A percentile compares a stretch with the other conserved stretches of the same genome.
phyloP scores from a whole-genome alignment of 2,888 invertebrate species.

The Adelognathus sp. region DNA sequence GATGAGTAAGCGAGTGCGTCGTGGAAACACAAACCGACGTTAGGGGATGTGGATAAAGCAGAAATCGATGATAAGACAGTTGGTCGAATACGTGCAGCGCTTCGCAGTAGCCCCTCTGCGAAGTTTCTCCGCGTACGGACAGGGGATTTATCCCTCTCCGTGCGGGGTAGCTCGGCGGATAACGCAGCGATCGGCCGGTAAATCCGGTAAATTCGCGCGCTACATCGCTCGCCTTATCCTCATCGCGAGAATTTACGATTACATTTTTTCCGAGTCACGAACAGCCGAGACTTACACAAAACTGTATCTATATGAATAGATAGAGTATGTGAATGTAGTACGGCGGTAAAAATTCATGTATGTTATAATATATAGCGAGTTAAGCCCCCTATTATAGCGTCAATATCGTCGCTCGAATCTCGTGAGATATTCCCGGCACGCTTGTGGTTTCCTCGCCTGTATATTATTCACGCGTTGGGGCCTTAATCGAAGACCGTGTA shows the following conservation, averaged over 20 bases:
- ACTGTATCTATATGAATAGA: background rate
- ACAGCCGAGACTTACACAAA: background rate
- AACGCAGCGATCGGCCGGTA: conserved; percentile 33
- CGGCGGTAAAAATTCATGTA: background rate
- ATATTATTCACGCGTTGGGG: conserved; percentile 44
- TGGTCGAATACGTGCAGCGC: conserved; percentile 33
- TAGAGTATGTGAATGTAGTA: background rate
- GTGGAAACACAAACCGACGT: conserved; percentile 12
- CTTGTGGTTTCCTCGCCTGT: background rate
- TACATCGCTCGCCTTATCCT: background rate
- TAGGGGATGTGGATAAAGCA: conserved; percentile 53
- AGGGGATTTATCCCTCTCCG: background rate
- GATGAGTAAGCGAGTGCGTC: background rate
- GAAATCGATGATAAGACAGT: conserved; percentile 27
- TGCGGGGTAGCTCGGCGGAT: conserved; percentile 35
- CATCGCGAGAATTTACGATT: conserved; percentile 16
- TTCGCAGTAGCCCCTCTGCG: conserved; percentile 1
- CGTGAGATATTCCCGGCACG: conserved; percentile 25
- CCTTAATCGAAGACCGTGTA: conserved; percentile 47
- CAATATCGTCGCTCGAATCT: conserved; percentile 30
- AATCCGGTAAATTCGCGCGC: background rate
- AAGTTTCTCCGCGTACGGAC: conserved; percentile 5
- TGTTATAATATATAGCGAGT: background rate
- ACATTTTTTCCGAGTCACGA: background rate
- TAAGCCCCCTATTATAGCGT: background rate